Base-by-base conservation (phyloP, 2,888 invertebrate genomes). In the Ophioninae sp. region DNA sequence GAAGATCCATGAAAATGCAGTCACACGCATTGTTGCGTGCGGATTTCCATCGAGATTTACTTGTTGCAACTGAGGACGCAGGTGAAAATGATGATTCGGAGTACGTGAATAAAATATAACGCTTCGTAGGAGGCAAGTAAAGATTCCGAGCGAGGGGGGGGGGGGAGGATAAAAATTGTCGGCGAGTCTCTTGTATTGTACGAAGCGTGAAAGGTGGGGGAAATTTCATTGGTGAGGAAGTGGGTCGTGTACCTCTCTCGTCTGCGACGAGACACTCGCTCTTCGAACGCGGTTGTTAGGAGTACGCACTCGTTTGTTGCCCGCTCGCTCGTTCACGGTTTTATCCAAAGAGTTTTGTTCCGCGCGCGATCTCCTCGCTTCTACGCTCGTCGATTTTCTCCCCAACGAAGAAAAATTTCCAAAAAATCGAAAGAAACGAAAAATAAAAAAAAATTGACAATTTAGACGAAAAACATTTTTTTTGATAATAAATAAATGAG, bases 221-320 rank as follows among this genome's bases (percentile, higher is more conserved):
- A 88, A 87, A 88, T 90, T 88, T 89, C 88, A 85, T 88, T 88
- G 84, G 85, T 59, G 83, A 82, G 90, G 91, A 92, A 92, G 92
- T 92, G 92, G 92, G 92, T 92, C 92, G 92, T 90, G 91, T 51
- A 51, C 51, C 51, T 51, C 51, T 89, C 90, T 90, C 91, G 90
- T 89, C 89, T 87, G 89, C 87, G 86, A 86, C 85, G 87, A 89
- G 90, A 89, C 89, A 88, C 90, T 91, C 89, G 90, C 86, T 20
- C 20, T 88, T 88, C 87, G 90, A 91, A 90, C 91, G 88, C 87
- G 51, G 51, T 51, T 86, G 82, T 74, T 76, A 80, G 88, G 30
- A 85, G 86, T 88, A 90, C 89, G 89, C 90, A 91, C 91, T 91
- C 88, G 85, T 89, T 87, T 87, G 89, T 88, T 87, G 88, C 30